Evolutionary conservation across 23 tunicate species (phyloP).

Genomic region (Botrylloides violaceus): DNA sequence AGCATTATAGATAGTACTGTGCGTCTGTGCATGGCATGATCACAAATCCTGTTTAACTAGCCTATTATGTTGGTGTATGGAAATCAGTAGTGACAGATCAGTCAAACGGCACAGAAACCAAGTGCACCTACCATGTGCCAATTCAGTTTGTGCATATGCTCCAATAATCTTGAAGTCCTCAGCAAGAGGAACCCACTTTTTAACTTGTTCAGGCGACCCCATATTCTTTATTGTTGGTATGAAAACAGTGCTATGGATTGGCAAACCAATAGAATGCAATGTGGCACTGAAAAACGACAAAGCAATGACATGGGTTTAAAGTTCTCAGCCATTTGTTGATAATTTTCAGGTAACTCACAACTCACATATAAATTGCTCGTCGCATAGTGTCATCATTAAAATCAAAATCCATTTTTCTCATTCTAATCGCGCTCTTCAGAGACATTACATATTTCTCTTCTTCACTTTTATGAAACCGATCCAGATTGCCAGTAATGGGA

Average conservation of each 20-base stretch:
- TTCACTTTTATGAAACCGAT: slow-evolving; percentile 36
- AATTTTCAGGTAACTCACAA: too few relatives aligned
- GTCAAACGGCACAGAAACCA: too few relatives aligned
- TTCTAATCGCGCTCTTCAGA: slow-evolving; percentile 27
- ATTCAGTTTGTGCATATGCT: slow-evolving; percentile 91
- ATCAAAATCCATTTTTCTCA: slow-evolving; percentile 7
- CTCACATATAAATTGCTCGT: background rate
- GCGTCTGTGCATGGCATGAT: too few relatives aligned
- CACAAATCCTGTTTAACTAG: too few relatives aligned
- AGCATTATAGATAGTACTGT: too few relatives aligned
- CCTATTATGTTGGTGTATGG: too few relatives aligned
- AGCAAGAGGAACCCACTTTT: slow-evolving; percentile 79
- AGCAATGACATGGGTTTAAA: too few relatives aligned
- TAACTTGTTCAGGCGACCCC: slow-evolving; percentile 68
- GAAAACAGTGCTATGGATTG: slow-evolving; percentile 54
- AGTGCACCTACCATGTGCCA: slow-evolving; percentile 91
- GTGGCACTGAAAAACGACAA: slow-evolving; percentile 20
- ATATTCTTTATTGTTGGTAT: slow-evolving; percentile 46
- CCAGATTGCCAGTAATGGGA: slow-evolving; percentile 23
- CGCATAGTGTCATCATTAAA: background rate
- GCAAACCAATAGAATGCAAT: slow-evolving; percentile 18
- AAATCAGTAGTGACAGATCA: too few relatives aligned
- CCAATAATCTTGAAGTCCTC: slow-evolving; percentile 59
- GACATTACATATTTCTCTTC: slow-evolving; percentile 42
- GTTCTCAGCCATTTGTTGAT: too few relatives aligned